phyloP scores from a whole-genome alignment of 2,888 invertebrate species.

The Lacanobia wlatinum region DNA sequence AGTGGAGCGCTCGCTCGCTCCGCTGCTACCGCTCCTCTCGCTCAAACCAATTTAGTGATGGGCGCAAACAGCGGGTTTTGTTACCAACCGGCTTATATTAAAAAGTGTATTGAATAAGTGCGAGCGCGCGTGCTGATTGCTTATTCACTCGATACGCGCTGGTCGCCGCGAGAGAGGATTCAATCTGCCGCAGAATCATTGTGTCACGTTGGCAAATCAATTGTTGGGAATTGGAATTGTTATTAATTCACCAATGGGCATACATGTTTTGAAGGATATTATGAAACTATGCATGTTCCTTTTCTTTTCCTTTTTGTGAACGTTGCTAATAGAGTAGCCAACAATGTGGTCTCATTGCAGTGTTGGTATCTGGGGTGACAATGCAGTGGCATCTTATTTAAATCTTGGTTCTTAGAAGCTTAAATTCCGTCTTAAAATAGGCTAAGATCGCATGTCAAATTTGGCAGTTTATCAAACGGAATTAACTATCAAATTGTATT shows the following conservation, averaged over 20 bases:
- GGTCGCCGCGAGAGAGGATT: neutral
- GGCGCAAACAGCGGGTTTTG: constrained; percentile 28
- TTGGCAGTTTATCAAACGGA: neutral
- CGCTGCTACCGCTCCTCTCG: constrained; percentile 5
- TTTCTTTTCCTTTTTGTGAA: neutral
- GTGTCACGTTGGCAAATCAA: constrained; percentile 8
- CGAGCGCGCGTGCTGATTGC: constrained; percentile 41
- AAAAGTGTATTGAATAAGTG: constrained; percentile 47
- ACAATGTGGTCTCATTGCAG: neutral
- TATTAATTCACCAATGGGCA: neutral
- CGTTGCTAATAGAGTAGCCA: neutral
- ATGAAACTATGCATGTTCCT: neutral
- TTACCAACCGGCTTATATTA: constrained; percentile 36
- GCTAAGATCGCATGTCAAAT: neutral
- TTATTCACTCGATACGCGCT: constrained; percentile 35
- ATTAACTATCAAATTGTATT: too few relatives aligned
- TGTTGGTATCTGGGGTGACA: neutral
- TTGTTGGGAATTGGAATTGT: constrained; percentile 15
- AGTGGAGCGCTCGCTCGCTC: constrained; percentile 12
- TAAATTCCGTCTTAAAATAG: neutral
- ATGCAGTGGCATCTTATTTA: neutral
- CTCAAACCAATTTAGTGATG: constrained; percentile 37
- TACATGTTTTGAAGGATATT: neutral
- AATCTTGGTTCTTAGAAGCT: neutral
- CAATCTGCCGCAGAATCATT: constrained; percentile 12